Percentiles rank a stretch among this genome's conserved stretches.
phyloP scores from a whole-genome alignment of 37 sponge, comb jelly and placozoan genomes.

The Halichondria panicea region DNA sequence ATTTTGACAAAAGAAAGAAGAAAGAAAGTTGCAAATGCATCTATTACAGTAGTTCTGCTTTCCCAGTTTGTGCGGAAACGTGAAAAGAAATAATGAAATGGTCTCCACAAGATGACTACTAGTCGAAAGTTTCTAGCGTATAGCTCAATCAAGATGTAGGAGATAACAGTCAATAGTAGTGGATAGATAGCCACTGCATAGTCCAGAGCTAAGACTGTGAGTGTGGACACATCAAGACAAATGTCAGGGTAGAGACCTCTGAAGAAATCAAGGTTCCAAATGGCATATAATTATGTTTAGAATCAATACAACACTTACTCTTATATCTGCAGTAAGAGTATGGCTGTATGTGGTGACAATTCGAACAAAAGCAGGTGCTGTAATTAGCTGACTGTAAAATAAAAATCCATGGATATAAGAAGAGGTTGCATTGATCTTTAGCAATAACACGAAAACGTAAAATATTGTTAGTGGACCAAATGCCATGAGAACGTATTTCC shows the following conservation, averaged over 20 bases:
- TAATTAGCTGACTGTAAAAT: constrained; percentile 45
- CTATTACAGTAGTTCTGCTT: constrained; percentile 25
- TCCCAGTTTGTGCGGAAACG: constrained; percentile 28
- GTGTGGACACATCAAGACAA: constrained; percentile 2
- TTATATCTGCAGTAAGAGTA: background rate
- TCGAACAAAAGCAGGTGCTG: constrained; percentile 15
- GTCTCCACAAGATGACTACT: constrained; percentile 8
- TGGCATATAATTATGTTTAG: constrained; percentile 2
- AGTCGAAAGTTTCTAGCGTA: background rate
- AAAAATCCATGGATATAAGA: constrained; percentile 58
- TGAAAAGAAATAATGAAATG: constrained; percentile 2
- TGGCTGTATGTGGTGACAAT: background rate
- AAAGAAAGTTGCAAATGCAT: constrained; percentile 64
- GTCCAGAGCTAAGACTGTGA: constrained; percentile 11
- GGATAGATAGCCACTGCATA: constrained; percentile 28
- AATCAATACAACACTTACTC: no score
- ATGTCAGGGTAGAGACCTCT: constrained; percentile 1
- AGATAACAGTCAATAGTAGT: background rate
- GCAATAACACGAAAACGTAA: constrained; percentile 44
- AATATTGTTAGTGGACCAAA: constrained; percentile 60
- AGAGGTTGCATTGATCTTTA: constrained; percentile 42
- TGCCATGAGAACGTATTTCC: constrained; percentile 1
- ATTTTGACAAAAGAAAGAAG: constrained; percentile 58
- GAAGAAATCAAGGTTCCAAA: constrained; percentile 49
- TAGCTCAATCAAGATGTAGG: constrained; percentile 16